Base-by-base conservation (phyloP, 2,113 vertebrate species). In the Muntiacus reevesi region DNA sequence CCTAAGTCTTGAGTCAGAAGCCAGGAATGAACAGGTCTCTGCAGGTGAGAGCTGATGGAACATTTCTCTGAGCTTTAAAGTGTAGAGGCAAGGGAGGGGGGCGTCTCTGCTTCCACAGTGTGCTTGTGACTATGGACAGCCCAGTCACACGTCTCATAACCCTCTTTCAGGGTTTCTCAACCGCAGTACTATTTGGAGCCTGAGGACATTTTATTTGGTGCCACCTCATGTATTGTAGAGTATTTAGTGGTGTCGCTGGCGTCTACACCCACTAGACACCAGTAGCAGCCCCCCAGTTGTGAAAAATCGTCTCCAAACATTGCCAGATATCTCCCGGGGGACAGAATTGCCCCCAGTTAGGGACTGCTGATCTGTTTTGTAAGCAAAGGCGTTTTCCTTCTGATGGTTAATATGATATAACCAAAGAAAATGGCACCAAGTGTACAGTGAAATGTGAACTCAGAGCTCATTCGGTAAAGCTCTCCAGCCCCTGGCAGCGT, bases 361-460 rank as follows among this genome's bases (percentile, higher is more conserved):
- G 78, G 90, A 74, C 60, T 40, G 78, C 57, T 27, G 11, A 27
- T 71, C 55, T 94, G 5, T 89, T 89, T 17, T 14, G 27, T 50
- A 23, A 94, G 62, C 85, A 28, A 81, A 81, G 19, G 27, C 27
- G 15, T 45, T 64, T 3, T 40, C 28, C 16, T 96, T 17, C 27
- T 83, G 11, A 36, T 88, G n/a, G 57, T 52, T 83, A 50, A 40
- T 43, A 16, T 0, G 5, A 40, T 9, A 2, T 57, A 79, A 94
- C 79, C 92, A 97, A 97, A 96, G 95, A 93, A 40, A 19, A 82
- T 21, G 45, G 85, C 62, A 62, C 91, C 45, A 16, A 82, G 5
- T 84, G 87, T 89, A 57, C 45, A 67, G 52, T 28, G 2, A 71
- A 52, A 33, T 88, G 76, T 86, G 55, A 93, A 36, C 43, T 59